Evolutionary conservation across 1,140 invertebrate genomes (phyloP).

Genomic region (Drosophila ironensis): DNA sequence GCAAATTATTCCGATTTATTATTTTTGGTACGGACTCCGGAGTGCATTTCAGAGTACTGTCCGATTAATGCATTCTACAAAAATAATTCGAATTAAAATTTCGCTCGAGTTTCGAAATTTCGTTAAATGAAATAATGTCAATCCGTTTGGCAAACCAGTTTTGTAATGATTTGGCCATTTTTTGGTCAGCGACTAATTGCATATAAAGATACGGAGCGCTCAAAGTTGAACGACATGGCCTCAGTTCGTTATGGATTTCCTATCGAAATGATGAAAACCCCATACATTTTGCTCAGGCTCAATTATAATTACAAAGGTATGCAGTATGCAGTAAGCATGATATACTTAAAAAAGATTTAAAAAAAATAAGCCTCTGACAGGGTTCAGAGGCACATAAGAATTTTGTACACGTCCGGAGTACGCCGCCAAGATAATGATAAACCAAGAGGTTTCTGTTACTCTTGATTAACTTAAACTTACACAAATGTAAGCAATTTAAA

Average conservation of each 20-base stretch:
- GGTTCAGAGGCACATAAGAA: too few species aligned
- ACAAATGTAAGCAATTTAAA: constrained; percentile 6
- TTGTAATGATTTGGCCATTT: constrained; percentile 14
- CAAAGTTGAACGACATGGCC: constrained; percentile 34
- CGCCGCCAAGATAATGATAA: too few species aligned
- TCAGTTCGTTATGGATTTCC: constrained; percentile 3
- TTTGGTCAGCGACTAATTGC: constrained; percentile 8
- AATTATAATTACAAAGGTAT: too few species aligned
- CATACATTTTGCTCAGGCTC: too few species aligned
- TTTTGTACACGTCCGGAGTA: too few species aligned
- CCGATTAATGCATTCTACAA: constrained; percentile 19
- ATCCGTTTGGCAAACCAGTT: constrained; percentile 34
- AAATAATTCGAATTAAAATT: not conserved
- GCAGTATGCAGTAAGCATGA: too few species aligned
- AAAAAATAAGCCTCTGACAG: too few species aligned
- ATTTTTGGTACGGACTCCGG: not conserved
- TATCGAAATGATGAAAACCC: too few species aligned
- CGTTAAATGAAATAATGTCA: constrained; percentile 18
- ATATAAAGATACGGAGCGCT: constrained; percentile 3
- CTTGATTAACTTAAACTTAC: not conserved
- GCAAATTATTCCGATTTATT: constrained; percentile 1
- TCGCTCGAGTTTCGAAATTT: constrained; percentile 18
- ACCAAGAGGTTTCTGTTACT: too few species aligned
- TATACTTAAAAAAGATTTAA: too few species aligned
- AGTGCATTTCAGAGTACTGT: constrained; percentile 10